phyloP scores from a whole-genome alignment of 2,113 vertebrate species.

The Colinus virginianus region DNA sequence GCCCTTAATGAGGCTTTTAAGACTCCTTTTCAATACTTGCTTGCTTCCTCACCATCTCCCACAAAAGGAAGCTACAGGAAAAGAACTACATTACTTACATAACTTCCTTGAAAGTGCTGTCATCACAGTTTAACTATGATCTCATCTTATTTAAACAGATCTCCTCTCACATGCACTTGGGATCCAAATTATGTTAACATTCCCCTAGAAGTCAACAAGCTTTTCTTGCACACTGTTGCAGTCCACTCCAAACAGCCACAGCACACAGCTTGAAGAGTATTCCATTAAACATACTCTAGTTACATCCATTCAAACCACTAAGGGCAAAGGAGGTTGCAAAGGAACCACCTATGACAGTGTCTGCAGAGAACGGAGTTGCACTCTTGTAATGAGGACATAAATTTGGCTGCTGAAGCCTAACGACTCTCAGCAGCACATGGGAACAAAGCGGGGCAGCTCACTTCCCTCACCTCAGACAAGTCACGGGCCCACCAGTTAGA shows the following conservation, averaged over 20 bases:
- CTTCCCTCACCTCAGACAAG: neutral
- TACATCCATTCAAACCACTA: neutral
- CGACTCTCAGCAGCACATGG: neutral
- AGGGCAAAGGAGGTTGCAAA: neutral
- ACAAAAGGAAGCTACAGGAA: neutral
- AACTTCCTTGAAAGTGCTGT: neutral
- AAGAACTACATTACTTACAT: neutral
- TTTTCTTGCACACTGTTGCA: neutral
- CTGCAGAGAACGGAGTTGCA: neutral
- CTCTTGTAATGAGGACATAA: neutral
- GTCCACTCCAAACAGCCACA: neutral
- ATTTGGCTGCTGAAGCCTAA: neutral
- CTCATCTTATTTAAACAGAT: constrained; percentile 1
- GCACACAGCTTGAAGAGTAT: neutral
- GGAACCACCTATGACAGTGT: neutral
- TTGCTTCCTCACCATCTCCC: neutral
- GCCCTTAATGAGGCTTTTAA: neutral
- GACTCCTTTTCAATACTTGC: neutral
- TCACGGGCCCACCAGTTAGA: neutral
- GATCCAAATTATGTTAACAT: neutral
- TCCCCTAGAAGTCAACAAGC: neutral
- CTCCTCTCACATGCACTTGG: neutral
- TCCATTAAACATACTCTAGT: neutral
- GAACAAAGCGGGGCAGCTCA: neutral
- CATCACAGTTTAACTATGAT: neutral